These are phyloP conservation scores for Ptilodon capucinus DNA, from an alignment of 2,888 invertebrate species.

Conservation along the genomic window DNA sequence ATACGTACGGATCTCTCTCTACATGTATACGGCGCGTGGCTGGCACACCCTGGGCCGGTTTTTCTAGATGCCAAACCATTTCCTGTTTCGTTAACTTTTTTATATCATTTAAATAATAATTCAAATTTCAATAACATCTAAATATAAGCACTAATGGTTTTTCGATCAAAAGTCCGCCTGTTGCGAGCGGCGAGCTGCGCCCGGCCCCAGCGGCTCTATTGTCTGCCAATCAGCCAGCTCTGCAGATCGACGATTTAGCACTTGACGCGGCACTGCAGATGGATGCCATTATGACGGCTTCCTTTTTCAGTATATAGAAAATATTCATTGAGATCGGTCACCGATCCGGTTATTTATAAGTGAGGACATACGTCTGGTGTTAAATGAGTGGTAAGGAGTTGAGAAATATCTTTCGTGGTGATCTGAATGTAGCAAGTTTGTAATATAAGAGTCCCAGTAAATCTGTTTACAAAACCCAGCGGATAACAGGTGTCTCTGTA, in stretches of 20 bases:
- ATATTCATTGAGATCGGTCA: slow-evolving; percentile 23
- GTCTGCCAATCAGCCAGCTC: slow-evolving; percentile 54
- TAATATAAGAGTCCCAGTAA: not conserved
- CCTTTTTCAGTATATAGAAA: slow-evolving; percentile 33
- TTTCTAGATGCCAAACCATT: too few relatives aligned
- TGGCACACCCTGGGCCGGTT: too few relatives aligned
- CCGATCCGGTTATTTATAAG: slow-evolving; percentile 20
- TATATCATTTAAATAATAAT: too few relatives aligned
- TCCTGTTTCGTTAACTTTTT: too few relatives aligned
- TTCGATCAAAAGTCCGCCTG: slow-evolving; percentile 20
- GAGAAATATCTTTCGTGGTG: not conserved
- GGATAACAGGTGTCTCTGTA: slow-evolving; percentile 13
- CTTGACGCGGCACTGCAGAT: slow-evolving; percentile 54
- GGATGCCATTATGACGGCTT: slow-evolving; percentile 35
- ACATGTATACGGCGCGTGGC: too few relatives aligned
- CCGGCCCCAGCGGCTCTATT: slow-evolving; percentile 42
- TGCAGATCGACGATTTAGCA: slow-evolving; percentile 57
- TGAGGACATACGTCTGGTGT: slow-evolving; percentile 26
- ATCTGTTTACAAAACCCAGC: not conserved
- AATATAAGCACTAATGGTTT: not conserved
- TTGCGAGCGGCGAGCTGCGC: slow-evolving; percentile 23
- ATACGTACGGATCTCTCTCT: too few relatives aligned
- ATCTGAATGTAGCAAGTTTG: too few relatives aligned
- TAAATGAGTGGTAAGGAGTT: not conserved
- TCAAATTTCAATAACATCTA: too few relatives aligned